A percentile compares a stretch with the other conserved stretches of the same genome.
Evolutionary conservation across 2,797 vertebrate species (phyloP).

Genomic region (Enteromius trimaculatus): DNA sequence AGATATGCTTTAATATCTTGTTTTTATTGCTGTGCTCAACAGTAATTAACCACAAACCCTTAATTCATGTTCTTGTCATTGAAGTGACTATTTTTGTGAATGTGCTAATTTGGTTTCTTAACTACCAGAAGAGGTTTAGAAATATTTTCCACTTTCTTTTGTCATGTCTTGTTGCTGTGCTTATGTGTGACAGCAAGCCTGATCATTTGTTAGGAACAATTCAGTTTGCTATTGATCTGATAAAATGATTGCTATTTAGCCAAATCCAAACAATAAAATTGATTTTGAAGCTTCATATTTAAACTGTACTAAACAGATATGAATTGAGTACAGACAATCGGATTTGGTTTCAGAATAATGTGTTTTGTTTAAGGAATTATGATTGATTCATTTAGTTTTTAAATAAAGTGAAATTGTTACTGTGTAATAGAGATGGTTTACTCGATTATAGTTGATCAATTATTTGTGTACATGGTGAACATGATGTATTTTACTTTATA

Average conservation of each 20-base stretch:
- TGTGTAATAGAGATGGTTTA: not conserved
- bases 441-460: not conserved
- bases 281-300: not conserved
- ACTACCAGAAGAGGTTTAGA: not conserved
- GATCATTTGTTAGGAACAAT: slow-evolving; percentile 7
- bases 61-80: not conserved
- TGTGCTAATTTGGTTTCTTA: not conserved
- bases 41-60: not conserved
- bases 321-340: not conserved
- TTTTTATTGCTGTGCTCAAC: not conserved
- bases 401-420: not conserved
- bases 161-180: not conserved
- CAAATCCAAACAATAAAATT: not conserved
- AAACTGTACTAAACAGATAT: not conserved
- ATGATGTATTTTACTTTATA: not conserved
- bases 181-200: not conserved
- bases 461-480: not conserved
- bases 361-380: not conserved
- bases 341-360: not conserved
- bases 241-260: not conserved
- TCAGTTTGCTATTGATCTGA: not conserved
- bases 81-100: not conserved
- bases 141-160: not conserved
- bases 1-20: not conserved
- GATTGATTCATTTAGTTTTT: not conserved